Conservation (phyloP, 2,888 invertebrate genomes). For the Hydriomena furcata region DNA sequence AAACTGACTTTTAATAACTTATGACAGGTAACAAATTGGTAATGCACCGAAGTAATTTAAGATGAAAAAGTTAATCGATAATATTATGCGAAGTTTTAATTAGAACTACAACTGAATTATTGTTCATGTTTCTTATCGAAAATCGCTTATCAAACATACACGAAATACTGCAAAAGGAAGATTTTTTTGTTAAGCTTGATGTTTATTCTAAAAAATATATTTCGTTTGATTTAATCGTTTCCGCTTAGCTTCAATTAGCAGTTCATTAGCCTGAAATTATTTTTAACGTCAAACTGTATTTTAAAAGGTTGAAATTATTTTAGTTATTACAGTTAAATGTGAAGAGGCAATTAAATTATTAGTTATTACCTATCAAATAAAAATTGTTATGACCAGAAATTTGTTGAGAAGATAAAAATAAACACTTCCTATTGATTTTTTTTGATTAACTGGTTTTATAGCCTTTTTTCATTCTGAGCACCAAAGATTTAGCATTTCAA, state of each 20-base stretch:
- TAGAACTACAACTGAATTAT: slow-evolving; percentile 4
- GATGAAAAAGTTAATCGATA: slow-evolving; percentile 8
- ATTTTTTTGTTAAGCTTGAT: background rate
- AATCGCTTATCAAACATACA: background rate
- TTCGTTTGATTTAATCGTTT: slow-evolving; percentile 12
- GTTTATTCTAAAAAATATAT: background rate
- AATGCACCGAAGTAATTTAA: slow-evolving; percentile 11
- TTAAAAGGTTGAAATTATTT: slow-evolving; percentile 2
- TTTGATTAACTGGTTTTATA: too few species aligned
- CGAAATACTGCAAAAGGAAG: background rate
- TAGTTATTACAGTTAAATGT: background rate
- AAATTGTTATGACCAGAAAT: background rate
- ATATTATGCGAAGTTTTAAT: slow-evolving; percentile 16
- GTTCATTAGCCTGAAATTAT: slow-evolving; percentile 10
- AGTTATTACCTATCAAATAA: background rate
- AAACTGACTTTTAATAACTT: slow-evolving; percentile 31
- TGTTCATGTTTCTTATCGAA: background rate
- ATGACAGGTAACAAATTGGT: slow-evolving; percentile 25
- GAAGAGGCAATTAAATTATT: background rate
- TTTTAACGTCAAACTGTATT: slow-evolving; percentile 21
- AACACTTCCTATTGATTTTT: background rate
- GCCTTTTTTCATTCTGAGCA: slow-evolving; percentile 1
- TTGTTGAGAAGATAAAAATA: background rate
- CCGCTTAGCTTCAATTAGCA: slow-evolving; percentile 13
- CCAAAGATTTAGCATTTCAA: slow-evolving; percentile 27